Percentiles rank a stretch among this genome's conserved stretches.
Conservation (phyloP, 2,113 vertebrate species). For the Bubo blakistoni region DNA sequence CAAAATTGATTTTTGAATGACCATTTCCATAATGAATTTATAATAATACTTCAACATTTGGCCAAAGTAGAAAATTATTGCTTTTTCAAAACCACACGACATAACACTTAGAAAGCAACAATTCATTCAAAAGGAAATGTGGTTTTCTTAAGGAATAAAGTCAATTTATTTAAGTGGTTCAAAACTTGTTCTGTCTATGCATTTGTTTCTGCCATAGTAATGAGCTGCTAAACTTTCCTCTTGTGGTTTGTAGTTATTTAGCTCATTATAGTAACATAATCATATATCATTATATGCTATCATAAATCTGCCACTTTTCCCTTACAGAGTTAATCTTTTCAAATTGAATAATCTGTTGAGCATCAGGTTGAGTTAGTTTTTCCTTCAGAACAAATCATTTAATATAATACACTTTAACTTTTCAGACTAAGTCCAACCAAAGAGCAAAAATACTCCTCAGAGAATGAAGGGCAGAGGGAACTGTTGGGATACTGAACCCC, state of each 20-base stretch:
- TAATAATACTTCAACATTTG: conserved; percentile 52
- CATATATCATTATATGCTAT: conserved; percentile 61
- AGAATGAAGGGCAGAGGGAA: neutral
- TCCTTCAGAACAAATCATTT: conserved; percentile 53
- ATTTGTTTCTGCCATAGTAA: conserved; percentile 65
- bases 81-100: conserved; percentile 54
- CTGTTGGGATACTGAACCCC: neutral
- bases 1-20: conserved; percentile 54
- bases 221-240: conserved; percentile 65
- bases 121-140: conserved; percentile 59
- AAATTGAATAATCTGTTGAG: conserved; percentile 65
- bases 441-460: neutral
- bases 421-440: neutral
- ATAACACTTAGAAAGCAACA: conserved; percentile 57
- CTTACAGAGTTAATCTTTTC: conserved; percentile 53
- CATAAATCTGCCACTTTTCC: conserved; percentile 63
- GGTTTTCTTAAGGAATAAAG: conserved; percentile 68
- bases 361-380: conserved; percentile 64
- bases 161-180: conserved; percentile 61
- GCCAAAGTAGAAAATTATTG: conserved; percentile 60
- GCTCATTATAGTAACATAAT: conserved; percentile 63
- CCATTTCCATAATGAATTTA: conserved; percentile 54
- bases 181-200: conserved; percentile 62
- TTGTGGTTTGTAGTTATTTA: conserved; percentile 63
- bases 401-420: neutral